Percentiles rank a stretch among this genome's conserved stretches.
These are phyloP conservation scores for Anticlea derivata DNA, from an alignment of 2,888 invertebrate species.

Conservation along the genomic window DNA sequence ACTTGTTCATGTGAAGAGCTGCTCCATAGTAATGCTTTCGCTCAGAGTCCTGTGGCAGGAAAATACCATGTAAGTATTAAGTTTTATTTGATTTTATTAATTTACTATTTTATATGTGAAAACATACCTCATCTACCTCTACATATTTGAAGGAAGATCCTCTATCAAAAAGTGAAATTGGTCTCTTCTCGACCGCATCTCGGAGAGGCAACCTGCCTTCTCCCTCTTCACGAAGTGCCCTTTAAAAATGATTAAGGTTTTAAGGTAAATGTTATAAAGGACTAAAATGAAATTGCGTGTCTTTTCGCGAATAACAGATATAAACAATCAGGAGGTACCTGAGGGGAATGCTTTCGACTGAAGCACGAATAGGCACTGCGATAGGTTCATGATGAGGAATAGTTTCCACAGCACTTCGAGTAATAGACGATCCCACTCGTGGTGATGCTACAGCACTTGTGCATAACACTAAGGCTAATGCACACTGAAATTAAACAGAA, in stretches of 20 bases:
- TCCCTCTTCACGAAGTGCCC: conserved; percentile 67
- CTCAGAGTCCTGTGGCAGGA: conserved; percentile 50
- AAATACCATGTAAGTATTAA: background rate
- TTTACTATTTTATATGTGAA: background rate
- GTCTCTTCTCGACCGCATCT: conserved; percentile 88
- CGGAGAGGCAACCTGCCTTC: conserved; percentile 85
- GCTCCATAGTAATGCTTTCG: conserved; percentile 71
- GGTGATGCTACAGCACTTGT: conserved; percentile 60
- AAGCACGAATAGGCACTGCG: conserved; percentile 86
- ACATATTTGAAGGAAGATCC: conserved; percentile 55
- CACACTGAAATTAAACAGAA: conserved; percentile 50
- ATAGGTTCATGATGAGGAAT: conserved; percentile 70
- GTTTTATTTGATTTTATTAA: too few species aligned
- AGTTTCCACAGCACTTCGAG: conserved; percentile 68
- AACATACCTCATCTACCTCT: conserved; percentile 41
- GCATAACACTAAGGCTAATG: conserved; percentile 54
- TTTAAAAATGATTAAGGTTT: conserved; percentile 30
- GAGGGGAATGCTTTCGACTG: conserved; percentile 89
- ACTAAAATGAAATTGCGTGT: too few species aligned
- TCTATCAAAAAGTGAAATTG: conserved; percentile 64
- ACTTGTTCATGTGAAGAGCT: conserved; percentile 73
- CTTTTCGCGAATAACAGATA: too few species aligned
- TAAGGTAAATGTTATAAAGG: too few species aligned
- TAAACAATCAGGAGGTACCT: conserved; percentile 59
- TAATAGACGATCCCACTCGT: conserved; percentile 54